A percentile compares a stretch with the other conserved stretches of the same genome.
Conservation (phyloP, 92 coral and sea anemone genomes). For the Blastomussa wellsi region DNA sequence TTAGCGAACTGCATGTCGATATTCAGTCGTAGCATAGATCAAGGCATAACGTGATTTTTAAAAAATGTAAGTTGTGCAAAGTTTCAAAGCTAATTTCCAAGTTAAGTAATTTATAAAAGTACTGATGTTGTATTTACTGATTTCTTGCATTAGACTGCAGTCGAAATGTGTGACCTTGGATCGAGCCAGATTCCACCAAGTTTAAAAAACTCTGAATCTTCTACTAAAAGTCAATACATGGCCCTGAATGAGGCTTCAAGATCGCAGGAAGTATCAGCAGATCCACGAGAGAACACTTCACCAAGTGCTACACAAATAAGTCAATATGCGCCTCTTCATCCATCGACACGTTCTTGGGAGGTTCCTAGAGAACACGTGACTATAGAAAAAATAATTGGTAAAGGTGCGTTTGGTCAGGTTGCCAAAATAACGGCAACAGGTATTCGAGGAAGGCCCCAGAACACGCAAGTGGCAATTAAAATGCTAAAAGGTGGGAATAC, state of each 20-base stretch:
- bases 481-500: not conserved
- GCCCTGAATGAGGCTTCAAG: not conserved
- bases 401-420: constrained; percentile 34
- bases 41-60: too few relatives aligned
- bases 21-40: not conserved
- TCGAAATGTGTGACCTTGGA: not conserved
- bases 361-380: constrained; percentile 11
- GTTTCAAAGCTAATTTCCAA: too few relatives aligned
- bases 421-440: constrained; percentile 5
- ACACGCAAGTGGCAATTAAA: not conserved
- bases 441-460: not conserved
- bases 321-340: constrained; percentile 22
- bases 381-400: not conserved
- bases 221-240: not conserved
- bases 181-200: not conserved
- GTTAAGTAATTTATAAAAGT: not conserved
- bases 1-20: too few relatives aligned
- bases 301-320: not conserved
- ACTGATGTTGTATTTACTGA: not conserved
- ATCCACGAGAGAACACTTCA: not conserved
- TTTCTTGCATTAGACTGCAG: not conserved
- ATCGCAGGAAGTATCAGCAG: not conserved
- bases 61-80: not conserved
- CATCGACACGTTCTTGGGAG: constrained; percentile 15
- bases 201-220: not conserved